These are phyloP conservation scores for Dascyllus trimaculatus DNA, from an alignment of 2,113 vertebrate genomes.

Conservation along the genomic window DNA sequence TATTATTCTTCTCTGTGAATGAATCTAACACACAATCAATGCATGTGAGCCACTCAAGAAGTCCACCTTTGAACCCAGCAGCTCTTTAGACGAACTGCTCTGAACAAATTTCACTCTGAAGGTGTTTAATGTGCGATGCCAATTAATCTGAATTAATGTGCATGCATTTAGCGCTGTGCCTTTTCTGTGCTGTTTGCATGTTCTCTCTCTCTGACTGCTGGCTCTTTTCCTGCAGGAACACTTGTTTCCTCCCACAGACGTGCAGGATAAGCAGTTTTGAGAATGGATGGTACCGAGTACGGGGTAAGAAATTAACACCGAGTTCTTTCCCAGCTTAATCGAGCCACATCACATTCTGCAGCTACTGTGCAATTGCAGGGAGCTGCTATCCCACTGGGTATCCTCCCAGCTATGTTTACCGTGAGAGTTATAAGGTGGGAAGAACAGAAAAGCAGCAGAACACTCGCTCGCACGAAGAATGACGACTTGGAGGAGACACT, in stretches of 20 bases:
- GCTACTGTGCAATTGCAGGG: conserved; percentile 2
- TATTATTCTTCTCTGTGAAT: no score
- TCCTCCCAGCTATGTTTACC: background rate
- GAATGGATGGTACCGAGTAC: background rate
- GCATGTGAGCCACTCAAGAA: no score
- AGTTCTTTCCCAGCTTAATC: conserved; percentile 1
- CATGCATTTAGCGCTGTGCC: background rate
- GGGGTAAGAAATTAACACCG: background rate
- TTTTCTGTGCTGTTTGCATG: background rate
- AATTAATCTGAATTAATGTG: background rate
- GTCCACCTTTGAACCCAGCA: no score
- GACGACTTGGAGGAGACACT: background rate
- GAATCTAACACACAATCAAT: no score
- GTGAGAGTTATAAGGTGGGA: background rate
- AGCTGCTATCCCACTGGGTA: background rate
- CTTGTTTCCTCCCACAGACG: background rate
- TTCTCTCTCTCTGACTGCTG: background rate
- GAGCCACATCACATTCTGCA: conserved; percentile 20
- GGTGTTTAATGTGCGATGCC: no score
- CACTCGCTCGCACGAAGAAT: background rate
- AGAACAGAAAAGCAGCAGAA: conserved; percentile 16
- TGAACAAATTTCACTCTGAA: no score
- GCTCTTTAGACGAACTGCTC: no score
- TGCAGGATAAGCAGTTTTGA: conserved; percentile 15
- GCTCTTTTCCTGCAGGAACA: background rate